Evolutionary conservation across 2,113 vertebrate genomes (phyloP), one percentile per base, ranked within the genome.

Genomic region (Edolisoma coerulescens): DNA sequence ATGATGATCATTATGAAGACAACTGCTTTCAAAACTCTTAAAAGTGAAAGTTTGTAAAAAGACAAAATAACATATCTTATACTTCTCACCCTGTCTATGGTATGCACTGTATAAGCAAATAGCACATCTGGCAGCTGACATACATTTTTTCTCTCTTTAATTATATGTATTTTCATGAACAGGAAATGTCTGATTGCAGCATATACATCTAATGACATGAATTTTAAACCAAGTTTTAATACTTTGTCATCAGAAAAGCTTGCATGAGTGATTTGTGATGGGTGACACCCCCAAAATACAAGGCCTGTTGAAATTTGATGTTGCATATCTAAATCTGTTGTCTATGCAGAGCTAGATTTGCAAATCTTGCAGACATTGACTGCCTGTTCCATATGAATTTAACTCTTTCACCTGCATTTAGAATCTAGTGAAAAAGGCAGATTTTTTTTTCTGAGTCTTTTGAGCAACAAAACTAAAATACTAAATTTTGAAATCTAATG

Each of bases 121-220:
- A 78, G 41, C 87, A 96, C 95, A 97, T 96, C 95, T 97, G 96
- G 87, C 87, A 96, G 92, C 76, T 96, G 95, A 76, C 68, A 93
- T 87, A 96, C 57, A 33, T 76, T 86, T 94, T 87, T 90, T 86
- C 74, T 53, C 28, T 75, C 69, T 91, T 75, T 90, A 96, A 95
- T 96, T 91, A 96, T 80, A 93, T 64, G n/a, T 81, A 63, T 94
- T 94, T 91, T 93, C 47, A 81, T 63, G 64, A 89, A 95, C 68
- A 90, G 95, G 87, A 96, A 96, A 83, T 67, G 82, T 93, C 82
- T 96, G 92, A 97, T 95, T 94, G 90, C 71, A 93, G 75, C 63
- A 86, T 82, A 61, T 86, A 56, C 24, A 86, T 90, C 71, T 86
- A 90, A 74, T 74, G 82, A 81, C 0, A 0, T 60, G 85, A 95